Conservation (phyloP, 2,888 invertebrate species). For the Kuschelorhynchus macadamiae region DNA sequence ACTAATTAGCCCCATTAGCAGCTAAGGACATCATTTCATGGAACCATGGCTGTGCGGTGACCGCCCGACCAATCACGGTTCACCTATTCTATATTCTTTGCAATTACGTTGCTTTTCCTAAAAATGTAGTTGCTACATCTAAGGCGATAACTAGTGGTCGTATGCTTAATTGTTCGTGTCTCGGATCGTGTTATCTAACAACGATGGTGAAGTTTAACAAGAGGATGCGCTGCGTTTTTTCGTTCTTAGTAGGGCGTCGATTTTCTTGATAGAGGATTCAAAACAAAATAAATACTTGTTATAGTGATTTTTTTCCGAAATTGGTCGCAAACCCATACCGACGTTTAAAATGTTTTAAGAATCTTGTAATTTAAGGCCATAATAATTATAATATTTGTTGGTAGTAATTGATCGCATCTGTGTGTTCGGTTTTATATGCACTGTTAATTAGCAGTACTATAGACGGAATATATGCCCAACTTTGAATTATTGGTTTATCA, state of each 20-base stretch:
- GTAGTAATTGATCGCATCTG: no score
- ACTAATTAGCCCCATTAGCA: constrained; percentile 65
- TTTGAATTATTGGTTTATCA: no score
- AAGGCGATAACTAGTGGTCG: constrained; percentile 52
- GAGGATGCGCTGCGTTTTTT: constrained; percentile 12
- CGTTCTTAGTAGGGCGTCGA: constrained; percentile 3
- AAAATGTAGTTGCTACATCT: constrained; percentile 58
- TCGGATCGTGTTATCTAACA: constrained; percentile 24
- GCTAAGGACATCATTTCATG: constrained; percentile 63
- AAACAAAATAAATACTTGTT: background rate
- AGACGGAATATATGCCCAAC: no score
- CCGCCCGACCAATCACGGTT: constrained; percentile 61
- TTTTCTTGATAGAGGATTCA: constrained; percentile 4
- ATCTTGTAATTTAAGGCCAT: no score
- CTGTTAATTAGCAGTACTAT: no score
- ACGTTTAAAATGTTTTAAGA: no score
- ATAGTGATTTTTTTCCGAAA: constrained; percentile 3
- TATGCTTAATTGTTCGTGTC: constrained; percentile 53
- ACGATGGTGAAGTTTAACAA: constrained; percentile 23
- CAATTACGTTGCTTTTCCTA: constrained; percentile 59
- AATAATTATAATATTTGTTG: no score
- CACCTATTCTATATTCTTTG: constrained; percentile 54
- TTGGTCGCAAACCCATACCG: no score
- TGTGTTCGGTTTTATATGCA: no score
- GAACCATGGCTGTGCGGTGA: constrained; percentile 58